Conservation (phyloP, 2,113 vertebrate species). For the Eulacestoma nigropectus region DNA sequence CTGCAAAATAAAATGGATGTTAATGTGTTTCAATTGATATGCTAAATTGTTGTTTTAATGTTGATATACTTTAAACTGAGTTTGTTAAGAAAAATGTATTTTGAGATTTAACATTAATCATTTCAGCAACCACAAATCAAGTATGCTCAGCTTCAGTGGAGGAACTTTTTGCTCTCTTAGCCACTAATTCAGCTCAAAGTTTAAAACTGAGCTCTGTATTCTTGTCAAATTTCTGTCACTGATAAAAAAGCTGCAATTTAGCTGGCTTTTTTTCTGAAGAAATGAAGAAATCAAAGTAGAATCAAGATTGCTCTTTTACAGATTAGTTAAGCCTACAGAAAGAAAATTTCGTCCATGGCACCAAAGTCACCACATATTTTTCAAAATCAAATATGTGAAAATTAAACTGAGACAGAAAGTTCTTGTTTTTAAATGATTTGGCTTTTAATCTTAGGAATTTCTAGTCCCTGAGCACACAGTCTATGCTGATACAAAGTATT, state of each 20-base stretch:
- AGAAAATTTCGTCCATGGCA: background rate
- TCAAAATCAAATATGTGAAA: background rate
- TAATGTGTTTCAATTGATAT: slow-evolving; percentile 24
- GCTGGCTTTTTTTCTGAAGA: background rate
- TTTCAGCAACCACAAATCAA: background rate
- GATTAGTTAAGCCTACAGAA: background rate
- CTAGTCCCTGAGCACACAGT: background rate
- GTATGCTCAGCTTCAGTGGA: background rate
- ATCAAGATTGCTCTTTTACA: background rate
- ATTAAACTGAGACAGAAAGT: background rate
- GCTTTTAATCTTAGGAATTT: background rate
- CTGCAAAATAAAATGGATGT: background rate
- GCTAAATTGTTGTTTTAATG: background rate
- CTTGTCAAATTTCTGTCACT: background rate
- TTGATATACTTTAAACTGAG: background rate
- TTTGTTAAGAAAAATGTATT: background rate
- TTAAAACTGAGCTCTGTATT: background rate
- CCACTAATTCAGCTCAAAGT: background rate
- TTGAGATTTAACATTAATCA: background rate
- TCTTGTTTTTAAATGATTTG: background rate
- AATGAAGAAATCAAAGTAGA: background rate
- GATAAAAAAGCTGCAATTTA: background rate
- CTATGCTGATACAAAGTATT: background rate
- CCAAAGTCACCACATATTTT: background rate
- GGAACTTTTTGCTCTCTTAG: background rate